Conservation (phyloP, 2,888 invertebrate species). For the Willowsia nigromaculata region DNA sequence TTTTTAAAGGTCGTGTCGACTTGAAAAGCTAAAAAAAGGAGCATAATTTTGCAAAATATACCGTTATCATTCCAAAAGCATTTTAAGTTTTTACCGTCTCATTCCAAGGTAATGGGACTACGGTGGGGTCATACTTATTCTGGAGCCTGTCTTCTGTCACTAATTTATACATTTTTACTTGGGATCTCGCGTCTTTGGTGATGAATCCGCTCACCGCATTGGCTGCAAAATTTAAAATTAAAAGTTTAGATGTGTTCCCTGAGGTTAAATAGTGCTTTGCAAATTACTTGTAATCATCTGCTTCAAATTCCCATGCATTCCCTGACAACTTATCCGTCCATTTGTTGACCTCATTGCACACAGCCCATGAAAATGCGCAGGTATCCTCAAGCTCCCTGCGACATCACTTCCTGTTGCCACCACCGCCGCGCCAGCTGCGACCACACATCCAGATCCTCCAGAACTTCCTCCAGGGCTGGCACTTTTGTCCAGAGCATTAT, state of each 20-base stretch:
- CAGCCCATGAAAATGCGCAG: constrained; percentile 81
- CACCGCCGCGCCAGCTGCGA: constrained; percentile 80
- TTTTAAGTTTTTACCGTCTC: constrained; percentile 78
- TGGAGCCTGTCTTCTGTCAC: constrained; percentile 76
- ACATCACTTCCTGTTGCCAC: constrained; percentile 81
- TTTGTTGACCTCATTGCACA: constrained; percentile 81
- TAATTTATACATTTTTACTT: constrained; percentile 79
- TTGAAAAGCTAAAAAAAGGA: constrained; percentile 13
- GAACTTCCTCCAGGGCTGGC: constrained; percentile 81
- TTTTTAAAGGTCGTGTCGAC: constrained; percentile 17
- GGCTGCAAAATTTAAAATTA: too few species aligned
- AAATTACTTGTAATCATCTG: constrained; percentile 45
- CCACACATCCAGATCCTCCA: constrained; percentile 80
- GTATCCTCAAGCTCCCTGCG: constrained; percentile 82
- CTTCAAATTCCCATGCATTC: constrained; percentile 44
- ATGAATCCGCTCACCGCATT: constrained; percentile 79
- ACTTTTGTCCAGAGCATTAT: constrained; percentile 80
- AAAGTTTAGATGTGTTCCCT: too few species aligned
- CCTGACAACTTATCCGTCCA: constrained; percentile 79
- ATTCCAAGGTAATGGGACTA: constrained; percentile 79
- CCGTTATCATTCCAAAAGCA: too few species aligned
- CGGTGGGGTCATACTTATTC: constrained; percentile 78
- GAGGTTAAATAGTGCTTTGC: too few species aligned
- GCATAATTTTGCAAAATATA: background rate
- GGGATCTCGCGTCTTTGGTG: constrained; percentile 79